phyloP scores from a whole-genome alignment of 2,113 vertebrate genomes.

The Trematomus loennbergii region DNA sequence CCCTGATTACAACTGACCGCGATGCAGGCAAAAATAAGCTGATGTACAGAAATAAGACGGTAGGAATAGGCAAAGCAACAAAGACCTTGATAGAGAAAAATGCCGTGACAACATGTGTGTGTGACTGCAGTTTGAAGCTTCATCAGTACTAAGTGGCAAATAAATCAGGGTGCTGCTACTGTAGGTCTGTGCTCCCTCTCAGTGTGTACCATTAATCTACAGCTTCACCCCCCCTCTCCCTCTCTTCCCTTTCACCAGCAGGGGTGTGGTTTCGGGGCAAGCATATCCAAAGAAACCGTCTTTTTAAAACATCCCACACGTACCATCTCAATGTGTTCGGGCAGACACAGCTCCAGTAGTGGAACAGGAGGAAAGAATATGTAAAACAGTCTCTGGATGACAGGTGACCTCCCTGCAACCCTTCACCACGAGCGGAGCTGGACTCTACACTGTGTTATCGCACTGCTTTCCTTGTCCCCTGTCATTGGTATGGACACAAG shows the following conservation, averaged over 20 bases:
- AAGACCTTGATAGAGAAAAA: constrained; percentile 89
- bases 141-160: constrained; percentile 97
- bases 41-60: constrained; percentile 36
- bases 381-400: constrained; percentile 38
- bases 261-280: constrained; percentile 56
- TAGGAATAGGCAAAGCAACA: constrained; percentile 65
- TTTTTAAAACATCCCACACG: constrained; percentile 26
- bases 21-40: background rate
- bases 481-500: constrained; percentile 69
- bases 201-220: constrained; percentile 87
- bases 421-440: constrained; percentile 38
- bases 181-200: constrained; percentile 85
- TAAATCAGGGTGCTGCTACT: constrained; percentile 92
- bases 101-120: constrained; percentile 91
- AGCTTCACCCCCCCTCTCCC: constrained; percentile 27
- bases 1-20: constrained; percentile 4
- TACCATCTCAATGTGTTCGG: constrained; percentile 3
- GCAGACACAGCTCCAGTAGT: background rate
- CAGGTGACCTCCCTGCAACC: constrained; percentile 37
- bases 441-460: constrained; percentile 46
- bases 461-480: constrained; percentile 57
- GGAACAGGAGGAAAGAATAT: background rate
- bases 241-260: constrained; percentile 59
- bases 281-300: constrained; percentile 48
- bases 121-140: constrained; percentile 94